Base-by-base conservation (phyloP, 2,888 invertebrate genomes). In the Epinotia bilunana region DNA sequence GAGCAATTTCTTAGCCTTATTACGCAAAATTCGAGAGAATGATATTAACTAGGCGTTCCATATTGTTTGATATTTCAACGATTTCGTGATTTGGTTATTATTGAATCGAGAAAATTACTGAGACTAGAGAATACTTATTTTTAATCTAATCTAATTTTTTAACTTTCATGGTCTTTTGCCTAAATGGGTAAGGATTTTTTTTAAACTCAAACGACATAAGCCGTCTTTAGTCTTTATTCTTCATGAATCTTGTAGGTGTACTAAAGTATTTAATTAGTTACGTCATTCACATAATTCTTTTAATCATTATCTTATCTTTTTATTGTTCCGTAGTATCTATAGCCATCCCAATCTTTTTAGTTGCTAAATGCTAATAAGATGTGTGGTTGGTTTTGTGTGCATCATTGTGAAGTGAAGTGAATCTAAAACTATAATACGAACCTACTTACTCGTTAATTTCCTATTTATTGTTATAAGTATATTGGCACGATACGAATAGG, bases 1-100 rank as follows among this genome's bases (percentile, higher is more conserved):
- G 20, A 74, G 74, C 69, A 74, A 74, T 70, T 63, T 74, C 39
- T 39, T 2, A 5, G 62, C 23, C 63, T 64, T 57, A 39, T 70
- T 74, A 74, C 20, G 9, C 23, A 20, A 28, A 39, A 39, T n/a
- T 69, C 33, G 53, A n/a, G 1, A 7, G 53, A 20, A 28, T n/a
- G 33, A 11, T 69, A 39, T 74, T 55, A n/a, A 11, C 11, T 46
- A 57, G 58, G 69, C 74, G 49, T 39, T 33, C 20, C 11, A n/a
- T 46, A 39, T 33, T 55, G n/a, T 6, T 9, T 18, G 16, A 61
- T 39, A 9, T 28, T 62, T 18, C 0, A 9, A 1, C 13, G 18
- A 18, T 39, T 43, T 12, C 4, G 43, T 62, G n/a, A 62, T 3
- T 5, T 43, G 5, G 16, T 53, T 13, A 53, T 53, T n/a, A n/a